Percentiles rank a stretch among this genome's conserved stretches.
Conservation (phyloP, 2,113 vertebrate species). For the Archocentrus centrarchus region DNA sequence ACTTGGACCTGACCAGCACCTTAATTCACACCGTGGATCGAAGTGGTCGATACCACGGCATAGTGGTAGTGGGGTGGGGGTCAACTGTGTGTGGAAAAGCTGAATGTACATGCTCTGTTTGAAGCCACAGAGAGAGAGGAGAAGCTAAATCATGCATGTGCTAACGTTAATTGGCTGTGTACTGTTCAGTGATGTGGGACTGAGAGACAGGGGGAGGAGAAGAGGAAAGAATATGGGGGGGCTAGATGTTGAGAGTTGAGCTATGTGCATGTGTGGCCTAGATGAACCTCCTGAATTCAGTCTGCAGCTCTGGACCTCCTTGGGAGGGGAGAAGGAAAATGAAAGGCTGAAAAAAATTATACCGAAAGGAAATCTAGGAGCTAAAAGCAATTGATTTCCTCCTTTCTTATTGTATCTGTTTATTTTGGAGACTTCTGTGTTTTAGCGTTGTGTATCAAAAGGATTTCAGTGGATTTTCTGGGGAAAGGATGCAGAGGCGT, state of each 20-base stretch:
- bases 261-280: constrained; percentile 62
- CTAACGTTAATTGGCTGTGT: constrained; percentile 79
- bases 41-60: constrained; percentile 70
- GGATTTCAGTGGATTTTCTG: constrained; percentile 54
- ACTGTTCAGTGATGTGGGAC: constrained; percentile 76
- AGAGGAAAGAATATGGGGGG: constrained; percentile 34
- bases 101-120: constrained; percentile 61
- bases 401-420: constrained; percentile 55
- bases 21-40: constrained; percentile 73
- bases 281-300: constrained; percentile 68
- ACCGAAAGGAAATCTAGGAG: constrained; percentile 60
- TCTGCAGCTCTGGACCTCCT: constrained; percentile 58
- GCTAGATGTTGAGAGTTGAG: constrained; percentile 16
- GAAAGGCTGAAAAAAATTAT: constrained; percentile 34
- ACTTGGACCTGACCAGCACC: constrained; percentile 76
- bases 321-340: constrained; percentile 44
- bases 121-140: constrained; percentile 64
- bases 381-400: constrained; percentile 74
- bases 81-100: constrained; percentile 46
- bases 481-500: constrained; percentile 23
- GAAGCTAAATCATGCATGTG: constrained; percentile 81
- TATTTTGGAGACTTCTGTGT: constrained; percentile 43
- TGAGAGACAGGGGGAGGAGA: constrained; percentile 70
- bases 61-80: constrained; percentile 23
- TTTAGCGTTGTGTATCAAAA: constrained; percentile 56